Percentiles rank a stretch among this genome's conserved stretches.
Evolutionary conservation across 2,888 invertebrate species (phyloP).

Genomic region (Physocephala rufipes): DNA sequence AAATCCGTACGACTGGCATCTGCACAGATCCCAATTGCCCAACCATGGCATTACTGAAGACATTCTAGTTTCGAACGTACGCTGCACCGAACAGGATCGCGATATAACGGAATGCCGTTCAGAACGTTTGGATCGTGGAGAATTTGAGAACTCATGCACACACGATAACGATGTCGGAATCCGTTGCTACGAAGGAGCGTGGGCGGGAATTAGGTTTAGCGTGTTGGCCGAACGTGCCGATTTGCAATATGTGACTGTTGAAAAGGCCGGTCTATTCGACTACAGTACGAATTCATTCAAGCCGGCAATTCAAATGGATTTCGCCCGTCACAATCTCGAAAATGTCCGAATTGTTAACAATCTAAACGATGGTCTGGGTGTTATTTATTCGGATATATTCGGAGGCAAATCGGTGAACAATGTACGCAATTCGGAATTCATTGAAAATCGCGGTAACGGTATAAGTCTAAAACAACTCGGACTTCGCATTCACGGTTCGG

Average conservation of each 20-base stretch:
- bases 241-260: slow-evolving; percentile 86
- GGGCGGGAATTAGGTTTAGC: slow-evolving; percentile 93
- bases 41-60: slow-evolving; percentile 79
- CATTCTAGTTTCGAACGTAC: slow-evolving; percentile 85
- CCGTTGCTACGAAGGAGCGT: slow-evolving; percentile 88
- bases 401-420: slow-evolving; percentile 83
- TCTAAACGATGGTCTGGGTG: slow-evolving; percentile 90
- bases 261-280: slow-evolving; percentile 93
- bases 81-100: slow-evolving; percentile 88
- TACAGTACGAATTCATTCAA: slow-evolving; percentile 88
- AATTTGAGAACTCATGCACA: slow-evolving; percentile 88
- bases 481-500: slow-evolving; percentile 78
- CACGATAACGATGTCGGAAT: slow-evolving; percentile 90
- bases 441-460: slow-evolving; percentile 86
- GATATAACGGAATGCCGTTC: slow-evolving; percentile 89
- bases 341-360: slow-evolving; percentile 85
- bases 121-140: slow-evolving; percentile 71
- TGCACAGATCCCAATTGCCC: slow-evolving; percentile 85
- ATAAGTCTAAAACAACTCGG: slow-evolving; percentile 90
- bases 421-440: slow-evolving; percentile 85
- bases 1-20: slow-evolving; percentile 90
- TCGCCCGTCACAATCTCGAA: slow-evolving; percentile 83
- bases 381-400: slow-evolving; percentile 93
- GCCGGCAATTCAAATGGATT: slow-evolving; percentile 89
- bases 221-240: slow-evolving; percentile 87